Base-by-base conservation (phyloP, 2,797 vertebrate species). In the Neoniphon sammara region DNA sequence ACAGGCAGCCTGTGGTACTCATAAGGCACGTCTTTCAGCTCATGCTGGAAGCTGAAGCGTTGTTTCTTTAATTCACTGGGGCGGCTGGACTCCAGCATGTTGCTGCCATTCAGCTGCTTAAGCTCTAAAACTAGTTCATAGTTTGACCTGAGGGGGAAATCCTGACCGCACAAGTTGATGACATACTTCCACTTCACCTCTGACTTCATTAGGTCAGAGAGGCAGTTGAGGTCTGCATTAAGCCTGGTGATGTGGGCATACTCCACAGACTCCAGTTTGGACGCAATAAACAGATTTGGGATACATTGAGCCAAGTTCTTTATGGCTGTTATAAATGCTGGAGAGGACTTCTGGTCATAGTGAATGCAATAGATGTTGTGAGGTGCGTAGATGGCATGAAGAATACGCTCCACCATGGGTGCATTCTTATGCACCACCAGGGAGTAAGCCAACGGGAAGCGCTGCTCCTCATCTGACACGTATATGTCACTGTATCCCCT, bases 121-220 rank as follows among this genome's bases (percentile, higher is more conserved):
- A 98, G 87, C 82, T 97, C 96, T 17, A 73, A 21, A 0, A 98
- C 94, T 66, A 98, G 88, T 73, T 98, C 94, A 0, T 93, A 93
- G 88, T 97, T 98, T 18, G 96, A 94, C 78, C 85, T 95, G 59
- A 98, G 92, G 50, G 97, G 97, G 66, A 98, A 97, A 89, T 98
- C 97, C 88, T 98, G 96, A 56, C 97, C 97, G 68, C 97, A 98
- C 67, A 98, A 85, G 85, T 98, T 98, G 77, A 98, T 97, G 61
- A 92, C 95, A 1, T 98, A 98, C 66, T 93, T 96, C 97, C 97
- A 98, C n/a, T 86, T 91, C 73, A 96, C 89, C 3, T 91, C 80
- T 57, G 96, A 96, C 15, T 36, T 89, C 34, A 96, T 88, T 81
- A 98, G 92, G 86, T 98, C 97, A 21, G 94, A 95, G 72, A 98